Evolutionary conservation across 2,797 vertebrate genomes (phyloP).

Genomic region (Sparidentex hasta): DNA sequence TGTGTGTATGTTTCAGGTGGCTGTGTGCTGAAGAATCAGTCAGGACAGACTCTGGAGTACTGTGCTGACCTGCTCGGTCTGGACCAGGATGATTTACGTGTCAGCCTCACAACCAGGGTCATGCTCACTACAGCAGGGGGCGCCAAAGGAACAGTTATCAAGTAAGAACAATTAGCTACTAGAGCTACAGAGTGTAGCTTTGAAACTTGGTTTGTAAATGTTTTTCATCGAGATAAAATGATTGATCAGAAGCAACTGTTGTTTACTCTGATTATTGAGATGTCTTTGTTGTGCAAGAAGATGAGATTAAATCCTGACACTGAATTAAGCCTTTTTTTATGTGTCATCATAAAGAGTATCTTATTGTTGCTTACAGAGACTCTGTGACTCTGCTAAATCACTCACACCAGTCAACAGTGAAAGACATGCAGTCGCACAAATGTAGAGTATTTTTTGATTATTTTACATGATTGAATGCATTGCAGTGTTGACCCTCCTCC

Average conservation of each 20-base stretch:
- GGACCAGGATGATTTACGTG: slow-evolving; percentile 93
- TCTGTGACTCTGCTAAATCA: not conserved
- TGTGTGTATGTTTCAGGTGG: slow-evolving; percentile 86
- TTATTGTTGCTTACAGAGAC: not conserved
- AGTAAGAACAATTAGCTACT: slow-evolving; percentile 84
- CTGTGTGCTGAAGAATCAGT: slow-evolving; percentile 92
- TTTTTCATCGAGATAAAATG: not conserved
- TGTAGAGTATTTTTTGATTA: not conserved
- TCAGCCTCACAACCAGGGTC: slow-evolving; percentile 95
- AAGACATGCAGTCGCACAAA: not conserved
- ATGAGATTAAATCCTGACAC: slow-evolving; percentile 9
- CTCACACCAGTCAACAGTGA: not conserved
- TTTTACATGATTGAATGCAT: not conserved
- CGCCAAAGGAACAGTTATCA: slow-evolving; percentile 99
- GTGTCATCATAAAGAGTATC: slow-evolving; percentile 5
- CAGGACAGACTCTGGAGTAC: slow-evolving; percentile 88
- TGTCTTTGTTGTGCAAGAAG: not conserved
- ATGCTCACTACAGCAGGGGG: slow-evolving; percentile 99
- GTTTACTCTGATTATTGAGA: not conserved
- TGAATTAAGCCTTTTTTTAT: slow-evolving; percentile 26
- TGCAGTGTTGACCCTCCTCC: slow-evolving; percentile 26
- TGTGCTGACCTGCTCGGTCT: slow-evolving; percentile 94
- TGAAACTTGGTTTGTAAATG: slow-evolving; percentile 6
- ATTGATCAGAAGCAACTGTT: not conserved
- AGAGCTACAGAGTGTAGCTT: not conserved